phyloP scores from a whole-genome alignment of 64 coral and sea anemone genomes.

The Cladopsammia gracilis region DNA sequence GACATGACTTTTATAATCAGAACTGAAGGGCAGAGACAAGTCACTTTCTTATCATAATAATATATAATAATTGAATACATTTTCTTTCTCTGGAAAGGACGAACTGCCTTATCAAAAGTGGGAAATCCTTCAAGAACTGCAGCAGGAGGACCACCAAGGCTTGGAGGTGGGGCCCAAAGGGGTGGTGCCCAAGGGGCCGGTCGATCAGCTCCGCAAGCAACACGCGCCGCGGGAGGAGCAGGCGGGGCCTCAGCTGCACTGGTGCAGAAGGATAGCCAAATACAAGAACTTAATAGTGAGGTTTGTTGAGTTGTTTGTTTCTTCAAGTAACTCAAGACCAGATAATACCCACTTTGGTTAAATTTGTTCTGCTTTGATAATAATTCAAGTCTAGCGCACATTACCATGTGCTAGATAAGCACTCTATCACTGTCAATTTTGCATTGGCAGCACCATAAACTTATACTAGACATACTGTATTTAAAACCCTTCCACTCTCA shows the following conservation, averaged over 20 bases:
- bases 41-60: no score
- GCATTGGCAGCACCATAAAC: no score
- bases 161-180: background rate
- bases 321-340: background rate
- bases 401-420: no score
- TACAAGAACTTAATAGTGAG: constrained; percentile 49
- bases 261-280: constrained; percentile 34
- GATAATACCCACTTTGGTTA: no score
- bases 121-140: background rate
- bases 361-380: no score
- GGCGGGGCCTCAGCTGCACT: constrained; percentile 23
- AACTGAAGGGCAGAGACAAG: no score
- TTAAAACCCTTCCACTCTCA: no score
- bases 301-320: constrained; percentile 1
- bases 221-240: background rate
- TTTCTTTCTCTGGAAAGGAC: background rate
- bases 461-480: no score
- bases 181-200: background rate
- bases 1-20: no score
- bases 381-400: no score
- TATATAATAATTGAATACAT: no score
- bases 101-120: background rate
- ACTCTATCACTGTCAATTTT: no score
- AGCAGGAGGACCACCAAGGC: background rate
- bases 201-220: background rate